Evolutionary conservation across 2,888 invertebrate genomes (phyloP), one percentile per base, ranked within the genome.

Genomic region (Acanthosepion esculentum): DNA sequence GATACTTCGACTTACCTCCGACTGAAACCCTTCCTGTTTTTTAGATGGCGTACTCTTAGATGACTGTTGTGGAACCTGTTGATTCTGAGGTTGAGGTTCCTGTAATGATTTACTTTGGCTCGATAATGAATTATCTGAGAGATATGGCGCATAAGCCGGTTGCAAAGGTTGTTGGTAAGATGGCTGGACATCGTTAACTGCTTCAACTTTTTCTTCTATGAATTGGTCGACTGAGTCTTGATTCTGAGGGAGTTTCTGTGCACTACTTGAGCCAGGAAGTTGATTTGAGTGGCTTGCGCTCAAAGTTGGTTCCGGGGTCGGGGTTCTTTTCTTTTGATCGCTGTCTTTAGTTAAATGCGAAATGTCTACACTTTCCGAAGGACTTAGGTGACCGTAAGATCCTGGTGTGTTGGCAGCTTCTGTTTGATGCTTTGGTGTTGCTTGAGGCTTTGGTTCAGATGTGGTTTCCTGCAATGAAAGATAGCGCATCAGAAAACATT

Each of bases 131-230:
- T 78, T n/a, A 8, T 78, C 78, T 15, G 78, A 18, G 4, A n/a
- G n/a, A 78, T 78, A 78, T n/a, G 78, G n/a, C 33, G 78, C 33
- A 10, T 78, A 78, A 78, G 78, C 78, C 78, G 78, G 78, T 1
- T 78, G 78, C 78, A 78, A n/a, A 78, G 78, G 78, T 33, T 78
- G n/a, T 78, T 78, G 78, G 78, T 78, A 78, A n/a, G 78, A 78
- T n/a, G 78, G 8, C 23, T 78, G 78, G 18, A n/a, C 23, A 78
- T 33, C 18, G n/a, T 78, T 78, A 33, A 15, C n/a, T n/a, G 12
- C 15, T n/a, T 78, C n/a, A 10, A 10, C 15, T 33, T 78, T 78
- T 29, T n/a, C 29, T n/a, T 78, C 78, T 78, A 1, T 78, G n/a
- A 12, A 2, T 78, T n/a, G n/a, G n/a, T n/a, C 15, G 5, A 15